Conservation (phyloP, 2,113 vertebrate species). For the Spizaetus ornatus region DNA sequence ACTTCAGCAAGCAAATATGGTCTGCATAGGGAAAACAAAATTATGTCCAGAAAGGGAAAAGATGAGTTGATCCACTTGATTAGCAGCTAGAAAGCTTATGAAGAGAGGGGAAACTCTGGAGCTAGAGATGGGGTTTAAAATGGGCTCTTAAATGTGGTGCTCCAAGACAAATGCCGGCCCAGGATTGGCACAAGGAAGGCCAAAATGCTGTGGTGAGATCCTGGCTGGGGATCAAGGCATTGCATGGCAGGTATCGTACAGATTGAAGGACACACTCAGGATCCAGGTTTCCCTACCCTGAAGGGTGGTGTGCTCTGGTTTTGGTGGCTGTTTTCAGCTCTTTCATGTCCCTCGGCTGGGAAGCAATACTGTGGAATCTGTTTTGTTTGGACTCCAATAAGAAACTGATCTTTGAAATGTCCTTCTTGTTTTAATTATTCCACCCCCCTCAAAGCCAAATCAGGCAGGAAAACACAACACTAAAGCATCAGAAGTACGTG, state of each 20-base stretch:
- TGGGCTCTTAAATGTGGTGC: background rate
- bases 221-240: background rate
- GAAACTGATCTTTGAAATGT: background rate
- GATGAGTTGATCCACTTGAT: background rate
- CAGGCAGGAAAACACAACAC: background rate
- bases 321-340: background rate
- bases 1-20: background rate
- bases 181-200: background rate
- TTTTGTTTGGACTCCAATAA: background rate
- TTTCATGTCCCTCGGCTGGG: rapidly evolving
- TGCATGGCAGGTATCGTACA: background rate
- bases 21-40: background rate
- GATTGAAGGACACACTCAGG: background rate
- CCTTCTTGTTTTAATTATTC: background rate
- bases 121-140: background rate
- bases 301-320: background rate
- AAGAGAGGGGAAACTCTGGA: background rate
- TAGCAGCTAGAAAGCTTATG: background rate
- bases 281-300: background rate
- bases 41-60: background rate
- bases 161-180: background rate
- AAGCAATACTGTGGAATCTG: background rate
- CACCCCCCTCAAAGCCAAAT: background rate
- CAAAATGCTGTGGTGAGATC: background rate
- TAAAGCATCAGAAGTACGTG: background rate